These are phyloP conservation scores for Pangasius krempfi DNA, from an alignment of 2,797 vertebrate species.

Conservation along the genomic window DNA sequence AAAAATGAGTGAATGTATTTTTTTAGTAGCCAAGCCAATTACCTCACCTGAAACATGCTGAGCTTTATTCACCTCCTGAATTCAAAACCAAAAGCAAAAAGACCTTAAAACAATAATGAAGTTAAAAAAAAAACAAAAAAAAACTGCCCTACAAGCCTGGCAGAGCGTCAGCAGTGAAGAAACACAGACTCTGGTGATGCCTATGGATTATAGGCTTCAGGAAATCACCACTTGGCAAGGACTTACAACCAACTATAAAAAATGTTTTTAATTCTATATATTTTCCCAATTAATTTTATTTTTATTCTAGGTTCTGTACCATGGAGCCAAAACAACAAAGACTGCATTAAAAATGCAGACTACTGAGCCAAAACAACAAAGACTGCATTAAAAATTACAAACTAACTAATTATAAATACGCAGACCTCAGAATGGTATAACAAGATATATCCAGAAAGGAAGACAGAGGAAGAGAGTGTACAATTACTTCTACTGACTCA, in stretches of 20 bases:
- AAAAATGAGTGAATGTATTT: background rate
- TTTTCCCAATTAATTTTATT: background rate
- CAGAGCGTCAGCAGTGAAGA: background rate
- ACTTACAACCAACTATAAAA: background rate
- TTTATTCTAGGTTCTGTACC: background rate
- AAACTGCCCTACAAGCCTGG: background rate
- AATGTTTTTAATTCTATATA: background rate
- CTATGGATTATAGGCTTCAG: background rate
- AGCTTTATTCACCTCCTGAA: background rate
- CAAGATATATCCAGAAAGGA: background rate
- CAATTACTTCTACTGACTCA: slow-evolving; percentile 9
- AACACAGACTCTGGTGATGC: background rate
- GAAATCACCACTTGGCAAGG: background rate
- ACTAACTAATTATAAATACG: background rate
- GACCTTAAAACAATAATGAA: background rate
- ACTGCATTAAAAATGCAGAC: background rate
- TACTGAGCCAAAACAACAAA: background rate
- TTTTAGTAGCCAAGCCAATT: background rate
- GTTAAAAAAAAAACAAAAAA: background rate
- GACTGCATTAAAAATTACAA: background rate
- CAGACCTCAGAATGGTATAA: background rate
- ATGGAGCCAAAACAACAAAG: background rate
- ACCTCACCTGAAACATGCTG: background rate
- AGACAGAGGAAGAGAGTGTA: background rate
- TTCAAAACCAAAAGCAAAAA: background rate